Conservation (phyloP, 53 echinoderm and acorn worm species). For the Mesocentrotus franciscanus region DNA sequence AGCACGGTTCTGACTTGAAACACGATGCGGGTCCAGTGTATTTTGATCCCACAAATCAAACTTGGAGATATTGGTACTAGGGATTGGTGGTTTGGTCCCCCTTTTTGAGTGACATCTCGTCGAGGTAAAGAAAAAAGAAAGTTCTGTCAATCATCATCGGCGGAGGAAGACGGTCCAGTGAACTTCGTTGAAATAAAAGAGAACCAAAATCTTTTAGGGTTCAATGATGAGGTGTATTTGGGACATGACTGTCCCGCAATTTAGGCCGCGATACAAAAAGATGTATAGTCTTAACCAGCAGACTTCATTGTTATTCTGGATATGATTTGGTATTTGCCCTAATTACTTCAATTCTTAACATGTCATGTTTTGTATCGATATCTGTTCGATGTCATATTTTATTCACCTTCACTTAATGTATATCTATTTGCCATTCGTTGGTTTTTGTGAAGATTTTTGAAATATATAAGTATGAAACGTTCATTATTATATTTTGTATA, state of each 20-base stretch:
- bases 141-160: conserved; percentile 36
- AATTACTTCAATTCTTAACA: not conserved
- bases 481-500: too few relatives aligned
- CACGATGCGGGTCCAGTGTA: conserved; percentile 37
- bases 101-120: conserved; percentile 43
- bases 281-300: conserved; percentile 16
- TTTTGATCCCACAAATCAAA: conserved; percentile 62
- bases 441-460: too few relatives aligned
- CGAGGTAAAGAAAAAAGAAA: not conserved
- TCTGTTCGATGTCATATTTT: too few relatives aligned
- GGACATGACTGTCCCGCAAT: not conserved
- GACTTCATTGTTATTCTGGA: not conserved
- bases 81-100: conserved; percentile 55
- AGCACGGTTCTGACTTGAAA: conserved; percentile 53
- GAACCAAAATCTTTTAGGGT: not conserved
- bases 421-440: too few relatives aligned
- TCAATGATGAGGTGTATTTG: conserved; percentile 33
- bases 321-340: not conserved
- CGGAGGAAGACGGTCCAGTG: conserved; percentile 25
- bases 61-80: conserved; percentile 43
- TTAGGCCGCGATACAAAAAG: conserved; percentile 9
- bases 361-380: not conserved
- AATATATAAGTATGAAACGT: too few relatives aligned
- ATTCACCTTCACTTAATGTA: too few relatives aligned
- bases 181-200: conserved; percentile 26